Evolutionary conservation across 2,797 vertebrate genomes (phyloP).

Genomic region (Micrastur ruficollis): DNA sequence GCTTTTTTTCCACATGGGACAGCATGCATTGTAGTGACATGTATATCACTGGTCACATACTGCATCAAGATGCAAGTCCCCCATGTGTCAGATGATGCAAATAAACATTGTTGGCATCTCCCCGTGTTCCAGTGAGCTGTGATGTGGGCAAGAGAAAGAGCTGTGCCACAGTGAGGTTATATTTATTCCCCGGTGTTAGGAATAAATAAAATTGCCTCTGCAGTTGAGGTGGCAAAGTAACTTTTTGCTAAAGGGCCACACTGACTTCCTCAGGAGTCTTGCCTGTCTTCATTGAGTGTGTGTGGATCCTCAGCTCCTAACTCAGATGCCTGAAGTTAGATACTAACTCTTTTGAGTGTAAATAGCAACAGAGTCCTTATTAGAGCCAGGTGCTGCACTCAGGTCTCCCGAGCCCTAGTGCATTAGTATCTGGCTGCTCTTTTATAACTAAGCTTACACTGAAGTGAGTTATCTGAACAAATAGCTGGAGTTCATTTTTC

Average conservation of each 20-base stretch:
- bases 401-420: neutral
- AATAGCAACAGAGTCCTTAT: neutral
- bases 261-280: neutral
- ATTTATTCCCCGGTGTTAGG: neutral
- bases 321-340: neutral
- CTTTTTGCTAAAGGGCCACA: neutral
- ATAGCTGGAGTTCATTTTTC: neutral
- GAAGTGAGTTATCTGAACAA: neutral
- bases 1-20: neutral
- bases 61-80: neutral
- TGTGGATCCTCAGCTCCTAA: neutral
- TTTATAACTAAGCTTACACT: neutral
- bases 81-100: neutral
- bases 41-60: neutral
- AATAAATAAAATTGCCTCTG: neutral
- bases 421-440: neutral
- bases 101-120: neutral
- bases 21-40: rapidly evolving
- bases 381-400: neutral
- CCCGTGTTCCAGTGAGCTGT: rapidly evolving
- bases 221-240: neutral
- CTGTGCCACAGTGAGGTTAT: rapidly evolving
- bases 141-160: neutral
- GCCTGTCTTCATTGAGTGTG: neutral
- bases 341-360: neutral